Base-by-base conservation (phyloP, 2,888 invertebrate genomes). In the Ophion ventricosus region DNA sequence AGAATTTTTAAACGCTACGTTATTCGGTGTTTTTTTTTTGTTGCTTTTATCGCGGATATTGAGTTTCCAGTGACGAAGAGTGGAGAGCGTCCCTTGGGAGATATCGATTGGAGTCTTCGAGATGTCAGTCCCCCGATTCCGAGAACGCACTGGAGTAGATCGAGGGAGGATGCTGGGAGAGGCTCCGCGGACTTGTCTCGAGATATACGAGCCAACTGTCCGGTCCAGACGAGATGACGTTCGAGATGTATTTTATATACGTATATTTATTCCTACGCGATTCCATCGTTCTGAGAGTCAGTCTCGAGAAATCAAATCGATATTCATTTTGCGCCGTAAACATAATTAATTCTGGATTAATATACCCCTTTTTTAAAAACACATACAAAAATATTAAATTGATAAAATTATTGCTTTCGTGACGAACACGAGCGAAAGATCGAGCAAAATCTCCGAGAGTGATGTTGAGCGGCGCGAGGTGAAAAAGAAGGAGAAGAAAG, bases 171-270 rank as follows among this genome's bases (percentile, higher is more conserved):
- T 35, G 35, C 25, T 25, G 14, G 26, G 57, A 57, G 57, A 63
- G 29, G 14, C 29, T 25, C 63, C 17, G 5, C 25, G 25, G 69
- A n/a, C 10, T 69, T 56, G 54, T 70, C 57, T 70, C 54, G n/a
- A 56, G 56, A 23, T 23, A 25, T 67, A 40, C 23, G 29, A 59
- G 20, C 63, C 64, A 43, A 64, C 10, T 57, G 64, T 70, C 70
- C 64, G 59, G 81, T 82, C 72, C 72, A 82, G 59, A 76, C 56
- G 81, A 82, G 81, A 82, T 82, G 81, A 76, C 81, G 81, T 82
- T 77, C 57, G 64, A 76, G 70, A 82, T 77, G 75, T 82, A 72
- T 77, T 69, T 72, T 61, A 25, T 61, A 25, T 67, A 49, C 20
- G 35, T 64, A 35, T 64, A 64, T n/a, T 23, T 25, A 25, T 61